Conservation (phyloP, 2,797 vertebrate genomes). For the Hydrophis major region DNA sequence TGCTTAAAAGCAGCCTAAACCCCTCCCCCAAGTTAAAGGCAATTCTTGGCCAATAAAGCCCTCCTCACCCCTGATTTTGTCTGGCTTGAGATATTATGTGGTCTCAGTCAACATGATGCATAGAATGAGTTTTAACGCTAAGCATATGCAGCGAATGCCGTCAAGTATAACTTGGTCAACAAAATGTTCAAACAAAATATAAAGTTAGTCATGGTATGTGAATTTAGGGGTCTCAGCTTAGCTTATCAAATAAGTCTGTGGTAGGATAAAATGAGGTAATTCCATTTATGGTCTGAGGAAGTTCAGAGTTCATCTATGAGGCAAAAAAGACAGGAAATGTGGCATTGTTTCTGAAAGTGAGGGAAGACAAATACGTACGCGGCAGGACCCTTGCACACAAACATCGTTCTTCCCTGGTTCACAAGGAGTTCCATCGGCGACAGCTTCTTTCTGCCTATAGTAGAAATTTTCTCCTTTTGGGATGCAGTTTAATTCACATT, state of each 20-base stretch:
- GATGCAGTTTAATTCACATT: conserved; percentile 96
- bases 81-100: neutral
- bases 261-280: neutral
- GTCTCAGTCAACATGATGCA: neutral
- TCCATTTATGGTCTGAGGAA: neutral
- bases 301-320: neutral
- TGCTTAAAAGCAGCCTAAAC: neutral
- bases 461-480: conserved; percentile 95
- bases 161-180: neutral
- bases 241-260: neutral
- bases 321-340: neutral
- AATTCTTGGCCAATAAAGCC: neutral
- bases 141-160: neutral
- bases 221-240: neutral
- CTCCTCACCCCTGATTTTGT: neutral
- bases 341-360: neutral
- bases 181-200: neutral
- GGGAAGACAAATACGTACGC: conserved; percentile 70
- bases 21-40: neutral
- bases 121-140: neutral
- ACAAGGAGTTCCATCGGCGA: conserved; percentile 88
- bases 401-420: conserved; percentile 86
- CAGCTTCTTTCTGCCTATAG: conserved; percentile 84
- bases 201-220: neutral
- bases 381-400: conserved; percentile 89